Conservation (phyloP, 2,888 invertebrate species). For the Harpagoxenus sublaevis region DNA sequence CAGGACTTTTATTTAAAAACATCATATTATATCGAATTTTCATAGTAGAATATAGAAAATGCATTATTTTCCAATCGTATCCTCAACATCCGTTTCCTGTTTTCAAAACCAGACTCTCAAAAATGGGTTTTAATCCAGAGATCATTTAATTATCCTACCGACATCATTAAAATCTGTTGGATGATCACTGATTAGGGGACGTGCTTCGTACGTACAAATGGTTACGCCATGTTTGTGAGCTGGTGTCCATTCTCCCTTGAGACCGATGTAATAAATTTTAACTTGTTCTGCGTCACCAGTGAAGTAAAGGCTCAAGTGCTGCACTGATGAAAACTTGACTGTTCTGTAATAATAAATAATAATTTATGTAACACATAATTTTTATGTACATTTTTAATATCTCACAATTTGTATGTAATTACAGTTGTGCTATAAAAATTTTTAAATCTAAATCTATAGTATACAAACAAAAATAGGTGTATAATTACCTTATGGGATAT, state of each 20-base stretch:
- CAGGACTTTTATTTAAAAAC: conserved; percentile 9
- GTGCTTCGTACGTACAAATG: conserved; percentile 95
- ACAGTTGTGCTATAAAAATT: conserved; percentile 13
- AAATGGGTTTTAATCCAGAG: conserved; percentile 10
- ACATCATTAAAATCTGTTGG: conserved; percentile 87
- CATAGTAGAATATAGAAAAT: not conserved
- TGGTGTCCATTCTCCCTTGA: conserved; percentile 96
- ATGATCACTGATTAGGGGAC: conserved; percentile 95
- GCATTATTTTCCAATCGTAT: not conserved
- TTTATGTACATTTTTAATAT: not conserved
- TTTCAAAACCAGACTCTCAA: not conserved
- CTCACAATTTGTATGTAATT: conserved; percentile 30
- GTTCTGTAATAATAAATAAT: conserved; percentile 88
- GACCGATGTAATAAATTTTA: conserved; percentile 96
- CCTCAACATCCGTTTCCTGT: not conserved
- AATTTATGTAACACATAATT: not conserved
- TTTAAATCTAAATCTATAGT: not conserved
- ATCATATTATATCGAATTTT: not conserved
- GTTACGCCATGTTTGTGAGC: conserved; percentile 95
- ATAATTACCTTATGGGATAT: conserved; percentile 94
- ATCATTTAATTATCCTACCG: conserved; percentile 65
- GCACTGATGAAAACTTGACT: conserved; percentile 96
- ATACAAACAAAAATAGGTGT: conserved; percentile 1
- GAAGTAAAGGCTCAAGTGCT: conserved; percentile 96
- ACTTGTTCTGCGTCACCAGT: conserved; percentile 94